Conservation (phyloP, 2,113 vertebrate species). For the Barbus barbus region DNA sequence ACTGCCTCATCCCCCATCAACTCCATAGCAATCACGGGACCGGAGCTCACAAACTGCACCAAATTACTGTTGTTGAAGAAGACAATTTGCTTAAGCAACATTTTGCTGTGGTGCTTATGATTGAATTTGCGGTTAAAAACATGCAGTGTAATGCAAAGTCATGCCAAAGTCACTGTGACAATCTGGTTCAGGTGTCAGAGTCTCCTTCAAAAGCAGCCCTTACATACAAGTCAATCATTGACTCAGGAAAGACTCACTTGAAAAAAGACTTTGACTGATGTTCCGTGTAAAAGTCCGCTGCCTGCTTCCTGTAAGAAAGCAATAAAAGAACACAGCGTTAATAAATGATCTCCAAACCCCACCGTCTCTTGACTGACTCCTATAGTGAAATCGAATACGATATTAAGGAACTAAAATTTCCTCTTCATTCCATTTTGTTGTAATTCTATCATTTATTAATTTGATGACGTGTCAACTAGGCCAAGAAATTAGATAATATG, state of each 20-base stretch:
- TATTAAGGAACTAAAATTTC: not conserved
- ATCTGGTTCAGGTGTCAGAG: conserved; percentile 33
- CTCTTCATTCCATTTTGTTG: not conserved
- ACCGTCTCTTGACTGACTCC: not conserved
- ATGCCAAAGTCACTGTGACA: conserved; percentile 9
- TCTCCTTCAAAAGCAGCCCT: conserved; percentile 48
- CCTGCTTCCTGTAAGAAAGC: conserved; percentile 86
- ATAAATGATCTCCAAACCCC: conserved; percentile 60
- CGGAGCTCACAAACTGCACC: conserved; percentile 85
- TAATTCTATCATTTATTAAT: not conserved
- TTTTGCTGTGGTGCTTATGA: not conserved
- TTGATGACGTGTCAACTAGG: not conserved
- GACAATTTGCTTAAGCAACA: not conserved
- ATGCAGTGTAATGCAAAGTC: conserved; percentile 12
- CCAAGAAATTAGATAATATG: not conserved
- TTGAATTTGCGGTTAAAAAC: not conserved
- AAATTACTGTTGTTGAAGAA: conserved; percentile 78
- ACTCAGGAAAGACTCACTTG: conserved; percentile 80
- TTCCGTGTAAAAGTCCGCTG: conserved; percentile 86
- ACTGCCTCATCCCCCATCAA: conserved; percentile 89
- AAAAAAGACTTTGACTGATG: conserved; percentile 89
- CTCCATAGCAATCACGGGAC: conserved; percentile 89
- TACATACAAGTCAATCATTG: conserved; percentile 64
- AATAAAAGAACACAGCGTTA: conserved; percentile 66
- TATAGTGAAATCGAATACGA: conserved; percentile 5